A percentile compares a stretch with the other conserved stretches of the same genome.
These are phyloP conservation scores for Apodemus sylvaticus DNA, from an alignment of 2,113 vertebrate genomes.

Conservation along the genomic window DNA sequence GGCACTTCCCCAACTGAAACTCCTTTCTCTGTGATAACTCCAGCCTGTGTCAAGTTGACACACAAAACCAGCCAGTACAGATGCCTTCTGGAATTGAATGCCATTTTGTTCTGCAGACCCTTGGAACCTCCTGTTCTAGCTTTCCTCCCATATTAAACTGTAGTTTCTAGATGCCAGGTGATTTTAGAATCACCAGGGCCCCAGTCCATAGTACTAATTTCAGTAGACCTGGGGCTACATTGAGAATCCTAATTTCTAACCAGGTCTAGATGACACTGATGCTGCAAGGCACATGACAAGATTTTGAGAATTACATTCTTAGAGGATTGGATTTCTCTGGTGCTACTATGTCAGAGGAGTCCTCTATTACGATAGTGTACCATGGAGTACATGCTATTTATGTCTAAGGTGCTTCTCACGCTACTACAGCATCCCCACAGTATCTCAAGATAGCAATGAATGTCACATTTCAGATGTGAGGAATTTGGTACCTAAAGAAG, in stretches of 20 bases:
- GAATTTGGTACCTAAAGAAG: neutral
- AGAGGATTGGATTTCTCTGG: neutral
- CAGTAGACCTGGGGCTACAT: too few species aligned
- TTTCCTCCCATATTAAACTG: neutral
- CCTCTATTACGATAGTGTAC: neutral
- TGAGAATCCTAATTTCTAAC: neutral
- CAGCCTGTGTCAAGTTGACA: too few species aligned
- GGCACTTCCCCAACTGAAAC: too few species aligned
- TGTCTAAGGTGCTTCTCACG: rapidly evolving
- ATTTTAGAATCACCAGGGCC: neutral
- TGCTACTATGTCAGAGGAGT: neutral
- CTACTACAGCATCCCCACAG: neutral
- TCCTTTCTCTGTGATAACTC: too few species aligned
- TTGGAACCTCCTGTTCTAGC: neutral
- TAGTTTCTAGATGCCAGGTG: neutral
- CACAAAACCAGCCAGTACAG: too few species aligned
- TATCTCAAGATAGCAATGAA: neutral
- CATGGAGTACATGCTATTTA: neutral
- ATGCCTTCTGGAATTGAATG: neutral
- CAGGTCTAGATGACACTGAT: too few species aligned
- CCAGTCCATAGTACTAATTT: rapidly evolving
- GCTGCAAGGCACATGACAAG: neutral
- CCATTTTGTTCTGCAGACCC: neutral
- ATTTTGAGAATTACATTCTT: neutral
- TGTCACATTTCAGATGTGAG: neutral